A percentile compares a stretch with the other conserved stretches of the same genome.
phyloP scores from a whole-genome alignment of 2,888 invertebrate genomes.

The Drosophila basisetae region DNA sequence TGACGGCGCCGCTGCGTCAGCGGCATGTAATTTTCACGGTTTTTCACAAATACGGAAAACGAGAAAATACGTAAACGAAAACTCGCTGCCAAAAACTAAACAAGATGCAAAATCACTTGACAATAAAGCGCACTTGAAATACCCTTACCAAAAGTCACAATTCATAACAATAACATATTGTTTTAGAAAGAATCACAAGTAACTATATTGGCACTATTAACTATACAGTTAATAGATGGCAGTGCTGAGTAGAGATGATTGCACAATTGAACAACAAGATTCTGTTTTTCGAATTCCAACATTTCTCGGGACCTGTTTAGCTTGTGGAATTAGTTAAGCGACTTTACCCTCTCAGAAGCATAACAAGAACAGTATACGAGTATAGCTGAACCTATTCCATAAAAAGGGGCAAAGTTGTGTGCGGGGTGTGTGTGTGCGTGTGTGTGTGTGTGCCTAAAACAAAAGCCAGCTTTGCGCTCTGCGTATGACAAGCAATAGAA shows the following conservation, averaged over 20 bases:
- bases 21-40: conserved; percentile 74
- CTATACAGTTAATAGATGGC: neutral
- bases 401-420: conserved; percentile 4
- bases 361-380: conserved; percentile 2
- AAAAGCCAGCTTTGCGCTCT: conserved; percentile 52
- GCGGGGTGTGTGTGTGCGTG: neutral
- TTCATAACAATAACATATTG: neutral
- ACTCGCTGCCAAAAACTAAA: conserved; percentile 58
- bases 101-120: conserved; percentile 25
- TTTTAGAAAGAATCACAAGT: neutral
- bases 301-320: neutral
- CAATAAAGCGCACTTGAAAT: conserved; percentile 16
- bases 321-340: neutral
- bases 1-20: conserved; percentile 75
- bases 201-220: neutral
- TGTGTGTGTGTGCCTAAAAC: conserved; percentile 43
- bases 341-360: conserved; percentile 14
- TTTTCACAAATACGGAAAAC: conserved; percentile 74
- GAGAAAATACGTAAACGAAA: conserved; percentile 52
- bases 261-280: neutral
- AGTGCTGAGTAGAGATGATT: neutral
- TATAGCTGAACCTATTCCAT: neutral
- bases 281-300: neutral
- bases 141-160: conserved; percentile 13
- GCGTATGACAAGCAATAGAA: conserved; percentile 69